A percentile compares a stretch with the other conserved stretches of the same genome.
Conservation (phyloP, 2,113 vertebrate genomes). For the Thalassarche chlororhynchos region DNA sequence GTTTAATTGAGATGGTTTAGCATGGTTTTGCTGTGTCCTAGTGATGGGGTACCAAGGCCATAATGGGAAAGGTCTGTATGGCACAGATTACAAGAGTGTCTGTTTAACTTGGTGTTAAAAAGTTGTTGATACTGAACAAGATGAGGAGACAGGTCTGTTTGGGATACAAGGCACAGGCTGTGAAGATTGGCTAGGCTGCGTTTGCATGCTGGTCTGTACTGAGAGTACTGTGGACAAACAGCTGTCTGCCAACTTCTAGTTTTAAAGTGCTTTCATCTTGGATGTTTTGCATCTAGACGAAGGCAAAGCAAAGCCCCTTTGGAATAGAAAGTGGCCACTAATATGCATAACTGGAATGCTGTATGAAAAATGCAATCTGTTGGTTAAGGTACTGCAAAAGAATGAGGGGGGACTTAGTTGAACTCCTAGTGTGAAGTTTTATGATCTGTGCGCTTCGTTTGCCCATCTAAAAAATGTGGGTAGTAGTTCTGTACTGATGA, state of each 20-base stretch:
- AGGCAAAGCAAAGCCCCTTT: neutral
- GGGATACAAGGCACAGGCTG: neutral
- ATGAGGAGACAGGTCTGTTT: neutral
- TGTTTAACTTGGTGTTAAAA: neutral
- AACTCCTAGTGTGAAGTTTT: neutral
- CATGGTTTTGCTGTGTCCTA: accelerated
- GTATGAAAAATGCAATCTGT: neutral
- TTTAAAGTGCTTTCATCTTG: neutral
- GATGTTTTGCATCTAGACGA: neutral
- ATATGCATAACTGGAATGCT: accelerated
- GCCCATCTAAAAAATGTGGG: neutral
- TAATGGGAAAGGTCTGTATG: neutral
- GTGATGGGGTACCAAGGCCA: accelerated
- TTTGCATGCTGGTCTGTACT: neutral
- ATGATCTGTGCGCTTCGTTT: accelerated
- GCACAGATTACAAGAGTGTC: neutral
- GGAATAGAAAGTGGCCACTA: neutral
- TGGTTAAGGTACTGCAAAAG: neutral
- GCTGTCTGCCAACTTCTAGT: neutral
- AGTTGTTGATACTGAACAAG: accelerated
- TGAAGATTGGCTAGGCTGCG: neutral
- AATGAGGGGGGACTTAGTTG: neutral
- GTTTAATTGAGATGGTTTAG: neutral
- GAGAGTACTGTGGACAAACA: neutral
- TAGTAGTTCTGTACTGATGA: neutral